Evolutionary conservation across 2,113 vertebrate genomes (phyloP).

Genomic region (Rhegmatorhina hoffmannsi): DNA sequence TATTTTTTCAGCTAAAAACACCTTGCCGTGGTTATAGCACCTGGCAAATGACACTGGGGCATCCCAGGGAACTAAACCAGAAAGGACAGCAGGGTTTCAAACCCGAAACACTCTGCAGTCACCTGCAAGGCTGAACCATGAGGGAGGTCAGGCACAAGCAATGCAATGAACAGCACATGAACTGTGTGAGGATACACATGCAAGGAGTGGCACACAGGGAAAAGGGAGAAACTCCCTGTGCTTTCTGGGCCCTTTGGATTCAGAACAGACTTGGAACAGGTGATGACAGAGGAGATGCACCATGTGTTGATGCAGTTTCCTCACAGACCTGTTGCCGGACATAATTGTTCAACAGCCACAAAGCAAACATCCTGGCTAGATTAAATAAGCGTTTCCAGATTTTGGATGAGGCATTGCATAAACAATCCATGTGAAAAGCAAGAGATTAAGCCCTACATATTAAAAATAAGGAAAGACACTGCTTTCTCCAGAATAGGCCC

Average conservation of each 20-base stretch:
- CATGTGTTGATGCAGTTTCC: accelerated
- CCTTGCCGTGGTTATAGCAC: accelerated
- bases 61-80: background rate
- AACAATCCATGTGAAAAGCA: background rate
- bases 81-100: background rate
- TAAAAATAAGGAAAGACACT: accelerated
- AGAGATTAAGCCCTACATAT: background rate
- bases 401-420: no score
- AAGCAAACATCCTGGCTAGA: background rate
- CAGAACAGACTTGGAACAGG: background rate
- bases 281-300: background rate
- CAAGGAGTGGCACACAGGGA: background rate
- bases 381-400: background rate
- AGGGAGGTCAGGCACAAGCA: background rate
- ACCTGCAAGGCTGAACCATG: background rate
- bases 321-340: background rate
- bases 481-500: accelerated
- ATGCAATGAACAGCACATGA: background rate
- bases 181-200: background rate
- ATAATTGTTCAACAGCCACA: accelerated
- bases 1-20: background rate
- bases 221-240: background rate
- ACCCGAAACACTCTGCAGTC: background rate
- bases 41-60: background rate
- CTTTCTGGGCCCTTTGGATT: background rate